Evolutionary conservation across 1,140 invertebrate species (phyloP), one percentile per base, ranked within the genome.

Genomic region (Akabosia matsudoensis): DNA sequence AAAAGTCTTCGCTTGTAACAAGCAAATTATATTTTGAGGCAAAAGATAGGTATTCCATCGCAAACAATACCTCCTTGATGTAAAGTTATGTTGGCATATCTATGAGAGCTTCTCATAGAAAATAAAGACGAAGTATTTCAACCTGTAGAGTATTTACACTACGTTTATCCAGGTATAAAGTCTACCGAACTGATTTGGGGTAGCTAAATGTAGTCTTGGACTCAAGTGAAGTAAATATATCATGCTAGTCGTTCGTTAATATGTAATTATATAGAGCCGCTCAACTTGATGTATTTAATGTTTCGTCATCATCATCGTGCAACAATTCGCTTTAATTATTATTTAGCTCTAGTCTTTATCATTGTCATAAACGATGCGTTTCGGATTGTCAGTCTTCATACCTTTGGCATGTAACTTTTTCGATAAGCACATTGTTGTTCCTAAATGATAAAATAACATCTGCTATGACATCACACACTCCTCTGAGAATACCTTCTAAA

Each of bases 291-390:
- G 24, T 61, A 61, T 16, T 13, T n/a, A 61, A 16, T 13, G 54
- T 61, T 61, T 61, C 24, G 54, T 4, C 54, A 61, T 61, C 54
- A 61, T 61, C n/a, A 7, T 61, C n/a, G 3, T 61, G 14, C 14
- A 61, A 61, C 54, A 61, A 61, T 61, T 61, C 54, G 13, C 24
- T 61, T 61, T 61, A 61, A 61, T 61, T 61, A 61, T n/a, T 61
- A 61, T 61, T 61, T 61, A n/a, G 13, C 54, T 61, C 54, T 22
- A 7, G 54, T 61, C n/a, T 45, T 10, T 14, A 61, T 61, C 54
- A 22, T 14, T 22, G 14, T 16, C 54, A 61, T 22, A 61, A n/a
- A 61, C 24, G 24, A 61, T 61, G n/a, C 24, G 24, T 7, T n/a
- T 4, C 24, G 13, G 14, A 61, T 61, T 61, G 54, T 61, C 54